Evolutionary conservation across 1,140 invertebrate genomes (phyloP), one percentile per base, ranked within the genome.

Genomic region (Drosophila funebris): DNA sequence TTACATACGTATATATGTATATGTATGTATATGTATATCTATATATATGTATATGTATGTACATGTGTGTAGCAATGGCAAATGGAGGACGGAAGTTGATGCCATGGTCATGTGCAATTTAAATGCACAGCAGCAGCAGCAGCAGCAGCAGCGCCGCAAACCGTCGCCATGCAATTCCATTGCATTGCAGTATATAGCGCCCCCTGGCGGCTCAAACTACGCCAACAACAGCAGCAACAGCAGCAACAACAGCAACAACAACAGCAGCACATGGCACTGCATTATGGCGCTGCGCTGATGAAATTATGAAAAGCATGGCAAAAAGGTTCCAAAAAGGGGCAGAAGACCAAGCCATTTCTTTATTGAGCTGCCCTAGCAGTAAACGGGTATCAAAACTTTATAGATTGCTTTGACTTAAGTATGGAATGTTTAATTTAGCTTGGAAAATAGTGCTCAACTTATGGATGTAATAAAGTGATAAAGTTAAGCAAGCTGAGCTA

Each of bases 81-180:
- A 63, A 67, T 69, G 69, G 66, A 44, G 77, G 56, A 69, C 77
- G 83, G 83, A 88, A 88, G 83, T 89, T 76, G 79, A 72, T 89
- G 84, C 84, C 83, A 83, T 72, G 83, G 78, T 73, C 82, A 88
- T 85, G 82, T 89, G 84, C 83, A 88, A 88, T 88, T 88, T 88
- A 88, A 88, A 88, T 88, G 76, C 83, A 79, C 74, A 69, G 66
- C 81, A 67, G 53, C 74, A 70, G 67, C 54, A 58, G 62, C 46
- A 20, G 8, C n/a, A 16, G 29, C 33, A 13, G 31, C 43, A 37
- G n/a, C 29, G 13, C 22, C 50, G 43, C 56, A 61, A 53, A 57
- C 66, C 77, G 68, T 78, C 54, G 81, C 74, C 82, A 82, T 85
- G 87, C 82, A 87, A 85, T 85, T 82, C 78, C 82, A 87, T 77